phyloP scores from a whole-genome alignment of 2,797 vertebrate genomes.

The Hippopotamyrus pictus region DNA sequence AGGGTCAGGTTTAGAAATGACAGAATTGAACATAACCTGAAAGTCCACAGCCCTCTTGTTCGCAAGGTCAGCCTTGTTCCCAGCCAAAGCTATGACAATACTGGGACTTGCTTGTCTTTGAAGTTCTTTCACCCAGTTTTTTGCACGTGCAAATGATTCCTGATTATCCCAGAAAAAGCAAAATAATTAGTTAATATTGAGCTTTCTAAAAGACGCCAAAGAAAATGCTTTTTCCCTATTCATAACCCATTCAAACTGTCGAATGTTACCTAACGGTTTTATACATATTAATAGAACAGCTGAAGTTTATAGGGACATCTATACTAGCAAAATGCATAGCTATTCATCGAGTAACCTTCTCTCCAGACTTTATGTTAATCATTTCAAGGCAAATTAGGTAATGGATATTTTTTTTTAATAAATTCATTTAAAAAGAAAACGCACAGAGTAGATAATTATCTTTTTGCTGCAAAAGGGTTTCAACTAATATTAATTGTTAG shows the following conservation, averaged over 20 bases:
- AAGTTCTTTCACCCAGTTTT: slow-evolving; percentile 99
- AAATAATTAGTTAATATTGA: neutral
- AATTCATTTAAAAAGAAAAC: neutral
- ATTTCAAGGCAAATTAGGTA: neutral
- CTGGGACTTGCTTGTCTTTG: slow-evolving; percentile 99
- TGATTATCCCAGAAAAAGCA: slow-evolving; percentile 47
- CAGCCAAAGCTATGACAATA: slow-evolving; percentile 98
- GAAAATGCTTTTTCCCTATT: neutral
- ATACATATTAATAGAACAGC: neutral
- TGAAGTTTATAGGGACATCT: neutral
- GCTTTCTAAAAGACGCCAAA: neutral
- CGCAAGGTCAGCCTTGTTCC: slow-evolving; percentile 96
- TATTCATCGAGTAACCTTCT: neutral
- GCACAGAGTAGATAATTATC: neutral
- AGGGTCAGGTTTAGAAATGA: neutral
- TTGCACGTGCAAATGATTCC: slow-evolving; percentile 97
- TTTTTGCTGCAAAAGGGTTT: neutral
- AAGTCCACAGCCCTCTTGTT: slow-evolving; percentile 96
- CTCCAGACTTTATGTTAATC: neutral
- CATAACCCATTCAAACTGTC: neutral
- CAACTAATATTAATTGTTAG: neutral
- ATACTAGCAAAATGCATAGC: neutral
- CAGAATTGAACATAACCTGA: slow-evolving; percentile 68
- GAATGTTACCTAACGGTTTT: neutral
- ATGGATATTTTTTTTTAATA: neutral